A percentile compares a stretch with the other conserved stretches of the same genome.
phyloP scores from a whole-genome alignment of 1,140 invertebrate species.

The Heterodera carotae region DNA sequence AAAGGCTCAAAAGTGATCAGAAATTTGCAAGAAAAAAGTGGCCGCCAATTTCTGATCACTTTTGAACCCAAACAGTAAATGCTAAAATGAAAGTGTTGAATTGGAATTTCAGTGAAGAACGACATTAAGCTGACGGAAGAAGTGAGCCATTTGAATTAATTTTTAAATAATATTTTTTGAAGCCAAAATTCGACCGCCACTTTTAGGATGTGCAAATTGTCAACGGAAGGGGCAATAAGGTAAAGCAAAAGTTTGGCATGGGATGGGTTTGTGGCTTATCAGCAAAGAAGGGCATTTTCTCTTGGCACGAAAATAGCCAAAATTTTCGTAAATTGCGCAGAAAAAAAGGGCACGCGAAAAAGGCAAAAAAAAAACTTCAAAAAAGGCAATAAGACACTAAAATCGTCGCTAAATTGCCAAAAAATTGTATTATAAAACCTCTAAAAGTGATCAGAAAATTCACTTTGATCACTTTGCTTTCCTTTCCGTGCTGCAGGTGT shows the following conservation, averaged over 20 bases:
- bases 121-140: conserved; percentile 63
- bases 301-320: too few relatives aligned
- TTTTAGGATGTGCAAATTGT: conserved; percentile 56
- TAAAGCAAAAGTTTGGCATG: too few relatives aligned
- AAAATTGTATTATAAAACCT: too few relatives aligned
- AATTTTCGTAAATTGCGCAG: too few relatives aligned
- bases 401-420: too few relatives aligned
- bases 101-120: conserved; percentile 59
- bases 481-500: conserved; percentile 32
- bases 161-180: background rate
- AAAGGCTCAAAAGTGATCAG: conserved; percentile 18
- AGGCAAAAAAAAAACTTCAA: too few relatives aligned
- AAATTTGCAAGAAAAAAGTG: background rate
- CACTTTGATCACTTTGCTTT: background rate
- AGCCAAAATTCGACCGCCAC: background rate
- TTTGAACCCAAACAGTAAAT: too few relatives aligned
- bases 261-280: too few relatives aligned
- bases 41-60: background rate
- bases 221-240: conserved; percentile 61
- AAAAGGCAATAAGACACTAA: too few relatives aligned
- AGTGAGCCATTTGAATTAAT: background rate
- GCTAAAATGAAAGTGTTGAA: background rate
- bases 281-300: conserved; percentile 2
- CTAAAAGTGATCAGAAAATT: too few relatives aligned
- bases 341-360: too few relatives aligned